phyloP scores from a whole-genome alignment of 2,797 vertebrate species.

The Onychomys arenicola region DNA sequence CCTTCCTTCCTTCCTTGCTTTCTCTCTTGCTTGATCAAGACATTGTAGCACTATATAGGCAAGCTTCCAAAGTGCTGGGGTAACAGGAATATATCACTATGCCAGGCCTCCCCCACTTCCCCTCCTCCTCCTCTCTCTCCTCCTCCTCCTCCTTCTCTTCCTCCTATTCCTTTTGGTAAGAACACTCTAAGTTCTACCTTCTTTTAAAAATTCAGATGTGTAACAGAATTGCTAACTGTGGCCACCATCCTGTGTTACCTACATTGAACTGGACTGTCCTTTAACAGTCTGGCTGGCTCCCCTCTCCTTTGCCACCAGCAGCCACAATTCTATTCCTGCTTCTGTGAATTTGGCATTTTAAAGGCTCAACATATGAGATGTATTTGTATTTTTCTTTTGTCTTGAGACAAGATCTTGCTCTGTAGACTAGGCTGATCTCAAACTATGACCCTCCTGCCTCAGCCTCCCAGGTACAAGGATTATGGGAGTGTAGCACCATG shows the following conservation, averaged over 20 bases:
- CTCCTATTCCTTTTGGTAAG: background rate
- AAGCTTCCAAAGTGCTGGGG: background rate
- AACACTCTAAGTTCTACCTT: background rate
- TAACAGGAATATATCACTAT: background rate
- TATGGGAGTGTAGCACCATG: background rate
- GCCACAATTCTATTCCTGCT: too few species aligned
- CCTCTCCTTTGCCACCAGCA: background rate
- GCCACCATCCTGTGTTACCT: background rate
- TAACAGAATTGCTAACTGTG: too few species aligned
- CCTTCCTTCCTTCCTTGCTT: too few species aligned
- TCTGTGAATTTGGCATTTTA: background rate
- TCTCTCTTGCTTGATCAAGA: background rate
- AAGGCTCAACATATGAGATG: background rate
- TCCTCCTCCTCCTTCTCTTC: background rate
- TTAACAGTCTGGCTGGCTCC: rapidly evolving
- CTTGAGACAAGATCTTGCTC: background rate
- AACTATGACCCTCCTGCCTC: background rate
- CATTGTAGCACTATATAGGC: background rate
- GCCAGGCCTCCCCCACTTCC: background rate
- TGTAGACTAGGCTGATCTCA: background rate
- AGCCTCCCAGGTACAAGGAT: background rate
- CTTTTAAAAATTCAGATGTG: background rate
- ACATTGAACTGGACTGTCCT: rapidly evolving
- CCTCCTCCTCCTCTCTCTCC: background rate
- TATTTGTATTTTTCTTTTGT: background rate